A percentile compares a stretch with the other conserved stretches of the same genome.
These are phyloP conservation scores for Drosophila biarmipes DNA, from an alignment of 1,140 invertebrate species.

Conservation along the genomic window DNA sequence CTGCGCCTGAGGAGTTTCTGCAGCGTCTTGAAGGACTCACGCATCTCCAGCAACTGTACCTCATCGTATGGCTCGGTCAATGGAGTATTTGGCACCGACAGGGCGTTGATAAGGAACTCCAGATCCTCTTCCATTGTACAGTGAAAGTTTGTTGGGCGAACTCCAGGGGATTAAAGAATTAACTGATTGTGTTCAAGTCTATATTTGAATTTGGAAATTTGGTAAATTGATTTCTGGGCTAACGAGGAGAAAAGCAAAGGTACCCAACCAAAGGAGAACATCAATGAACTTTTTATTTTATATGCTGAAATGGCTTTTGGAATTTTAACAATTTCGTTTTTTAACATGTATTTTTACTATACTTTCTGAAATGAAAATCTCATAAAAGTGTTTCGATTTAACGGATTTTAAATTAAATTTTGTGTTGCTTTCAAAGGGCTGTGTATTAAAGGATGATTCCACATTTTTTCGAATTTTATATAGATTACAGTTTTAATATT, in stretches of 20 bases:
- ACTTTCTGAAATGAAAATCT: too few relatives aligned
- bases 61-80: conserved; percentile 33
- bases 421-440: neutral
- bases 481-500: neutral
- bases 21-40: conserved; percentile 48
- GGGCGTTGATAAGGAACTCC: conserved; percentile 57
- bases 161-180: neutral
- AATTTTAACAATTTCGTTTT: too few relatives aligned
- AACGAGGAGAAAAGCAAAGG: neutral
- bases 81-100: conserved; percentile 44
- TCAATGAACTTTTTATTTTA: too few relatives aligned
- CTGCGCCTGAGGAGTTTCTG: conserved; percentile 32
- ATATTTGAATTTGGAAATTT: conserved; percentile 7
- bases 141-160: too few relatives aligned
- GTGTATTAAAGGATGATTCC: neutral
- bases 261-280: neutral
- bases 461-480: neutral
- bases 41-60: conserved; percentile 50
- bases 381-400: too few relatives aligned
- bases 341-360: too few relatives aligned
- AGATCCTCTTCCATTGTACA: conserved; percentile 56
- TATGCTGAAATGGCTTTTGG: neutral
- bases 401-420: neutral
- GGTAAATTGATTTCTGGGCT: neutral
- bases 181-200: neutral